These are phyloP conservation scores for Drosophila leontia DNA, from an alignment of 1,140 invertebrate genomes.

Conservation along the genomic window DNA sequence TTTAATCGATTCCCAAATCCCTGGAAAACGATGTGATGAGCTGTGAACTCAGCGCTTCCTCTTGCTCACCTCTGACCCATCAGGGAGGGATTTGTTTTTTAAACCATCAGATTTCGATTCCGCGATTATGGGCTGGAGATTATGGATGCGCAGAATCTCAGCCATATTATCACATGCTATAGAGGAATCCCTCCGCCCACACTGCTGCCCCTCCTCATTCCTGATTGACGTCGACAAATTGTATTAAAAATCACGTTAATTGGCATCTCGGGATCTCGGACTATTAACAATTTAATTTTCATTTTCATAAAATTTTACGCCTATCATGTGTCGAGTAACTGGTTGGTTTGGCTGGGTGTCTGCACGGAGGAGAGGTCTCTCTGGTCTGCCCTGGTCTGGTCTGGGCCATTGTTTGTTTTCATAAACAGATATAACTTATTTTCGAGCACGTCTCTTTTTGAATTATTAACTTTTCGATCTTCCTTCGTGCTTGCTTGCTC, in stretches of 20 bases:
- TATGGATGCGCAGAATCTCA: slow-evolving; percentile 27
- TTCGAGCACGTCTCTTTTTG: slow-evolving; percentile 64
- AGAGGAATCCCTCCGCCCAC: neutral
- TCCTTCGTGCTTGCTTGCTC: slow-evolving; percentile 5
- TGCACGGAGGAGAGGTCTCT: slow-evolving; percentile 4
- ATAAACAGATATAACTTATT: slow-evolving; percentile 69
- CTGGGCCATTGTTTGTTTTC: slow-evolving; percentile 67
- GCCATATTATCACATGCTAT: slow-evolving; percentile 24
- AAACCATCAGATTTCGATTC: slow-evolving; percentile 28
- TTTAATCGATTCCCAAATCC: slow-evolving; percentile 24
- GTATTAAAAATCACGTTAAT: slow-evolving; percentile 58
- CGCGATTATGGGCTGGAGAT: slow-evolving; percentile 23
- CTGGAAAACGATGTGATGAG: slow-evolving; percentile 26
- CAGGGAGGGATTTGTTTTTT: slow-evolving; percentile 23
- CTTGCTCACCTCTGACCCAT: slow-evolving; percentile 42
- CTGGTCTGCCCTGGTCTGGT: slow-evolving; percentile 15
- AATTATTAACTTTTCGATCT: slow-evolving; percentile 69
- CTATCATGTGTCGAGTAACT: slow-evolving; percentile 60
- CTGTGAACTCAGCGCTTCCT: slow-evolving; percentile 23
- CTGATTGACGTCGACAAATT: slow-evolving; percentile 58
- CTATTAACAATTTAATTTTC: slow-evolving; percentile 55
- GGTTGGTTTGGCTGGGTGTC: neutral
- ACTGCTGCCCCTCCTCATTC: neutral
- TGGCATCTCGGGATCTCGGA: slow-evolving; percentile 45
- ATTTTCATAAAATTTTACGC: slow-evolving; percentile 69